Base-by-base conservation (phyloP, 2,113 vertebrate species). In the Lethenteron reissneri region DNA sequence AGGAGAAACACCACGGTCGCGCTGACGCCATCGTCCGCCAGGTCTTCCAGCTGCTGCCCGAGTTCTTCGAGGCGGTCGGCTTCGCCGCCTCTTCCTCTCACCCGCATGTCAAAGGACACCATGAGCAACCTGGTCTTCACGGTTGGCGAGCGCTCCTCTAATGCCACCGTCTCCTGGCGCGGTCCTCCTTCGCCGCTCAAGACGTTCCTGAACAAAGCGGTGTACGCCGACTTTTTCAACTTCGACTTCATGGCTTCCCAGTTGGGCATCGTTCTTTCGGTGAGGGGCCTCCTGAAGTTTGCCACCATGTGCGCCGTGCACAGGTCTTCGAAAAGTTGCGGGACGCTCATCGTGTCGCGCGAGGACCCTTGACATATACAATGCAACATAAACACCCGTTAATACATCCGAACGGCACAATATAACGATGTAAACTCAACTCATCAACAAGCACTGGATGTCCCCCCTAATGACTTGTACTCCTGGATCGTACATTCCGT, bases 51-150 rank as follows among this genome's bases (percentile, higher is more conserved):
- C 17, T 60, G 78, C 21, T 79, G 85, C 71, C 95, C 80, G 0
- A 88, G 86, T 25, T 81, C 82, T 78, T 99, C 94, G 78, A 99
- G 72, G 21, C 83, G 82, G 57, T 95, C 89, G 0, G 94, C 92
- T 7, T 95, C 87, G 56, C 84, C 81, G 10, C 78, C 76, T n/a
- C 84, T 80, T 17, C 88, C 88, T 1, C 83, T 83, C 58, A 95
- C 85, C 1, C 94, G 82, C 73, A 99, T 71, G 77, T 94, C 86
- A 73, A 99, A 97, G 71, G 88, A 90, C 74, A 95, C 76, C 92
- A 99, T 90, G 74, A 97, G 78, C 72, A 95, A 77, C 80, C 83
- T 90, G 81, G 90, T 97, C 71, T 84, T 87, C 71, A 87, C 80
- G 0, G 94, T 88, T 1, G 86, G 82, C 41, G 70, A 79, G 1